Base-by-base conservation (phyloP, 2,888 invertebrate genomes). In the Pheosia tremula region DNA sequence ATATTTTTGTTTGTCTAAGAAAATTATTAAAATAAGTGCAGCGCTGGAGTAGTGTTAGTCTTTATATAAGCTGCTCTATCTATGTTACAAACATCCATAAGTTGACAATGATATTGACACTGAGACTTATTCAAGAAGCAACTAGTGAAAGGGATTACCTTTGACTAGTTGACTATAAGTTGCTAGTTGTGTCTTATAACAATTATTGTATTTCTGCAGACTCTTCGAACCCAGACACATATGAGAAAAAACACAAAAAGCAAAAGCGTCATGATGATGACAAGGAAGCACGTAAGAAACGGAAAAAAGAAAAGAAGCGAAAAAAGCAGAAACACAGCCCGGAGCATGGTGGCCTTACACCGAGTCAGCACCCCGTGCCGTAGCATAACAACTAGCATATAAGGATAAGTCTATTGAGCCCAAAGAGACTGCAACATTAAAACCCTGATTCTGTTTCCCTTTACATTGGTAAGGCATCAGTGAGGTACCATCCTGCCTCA, bases 271-370 rank as follows among this genome's bases (percentile, higher is more conserved):
- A 98, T 77, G 98, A 98, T 77, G 98, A 98, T 73, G 98, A 98
- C 78, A 98, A 98, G 81, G 98, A 98, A 24, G 24, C 24, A 81
- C 95, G 98, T 47, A 98, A 98, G 91, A 98, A 98, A 87, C 94
- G 98, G 80, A 98, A 98, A 95, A 98, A 98, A 92, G 98, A 98
- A 83, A 98, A 98, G 90, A 98, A 98, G 80, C 95, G 98, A 77
- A 98, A 98, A 95, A 98, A 98, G 87, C 98, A 98, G 81, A 97
- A 98, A 81, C 98, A 98, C 87, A 98, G 98, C 84, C 98, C 98
- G 0, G 98, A 98, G 83, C 97, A 97, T 80, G 96, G 96, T 8
- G 96, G 96, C 45, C 94, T 94, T 66, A 93, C 94, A 3, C 94
- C 94, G 5, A 93, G 83, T 81, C 94, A 94, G 69, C 94, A 94